Percentiles rank a stretch among this genome's conserved stretches.
Conservation (phyloP, 2,888 invertebrate genomes). For the Mythimna pallens region DNA sequence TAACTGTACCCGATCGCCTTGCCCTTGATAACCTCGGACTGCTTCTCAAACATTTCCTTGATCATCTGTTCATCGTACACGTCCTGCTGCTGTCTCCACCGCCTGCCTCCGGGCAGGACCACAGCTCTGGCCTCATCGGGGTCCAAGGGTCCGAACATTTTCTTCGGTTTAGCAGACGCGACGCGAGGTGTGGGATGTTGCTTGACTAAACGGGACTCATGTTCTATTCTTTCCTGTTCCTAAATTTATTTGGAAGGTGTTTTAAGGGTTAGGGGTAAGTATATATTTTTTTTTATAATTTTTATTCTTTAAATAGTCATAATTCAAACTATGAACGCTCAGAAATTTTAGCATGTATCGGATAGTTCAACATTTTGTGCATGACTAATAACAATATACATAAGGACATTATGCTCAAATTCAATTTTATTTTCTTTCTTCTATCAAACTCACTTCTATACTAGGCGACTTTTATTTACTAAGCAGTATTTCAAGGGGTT, state of each 20-base stretch:
- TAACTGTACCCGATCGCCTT: conserved; percentile 94
- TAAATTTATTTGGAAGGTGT: conserved; percentile 55
- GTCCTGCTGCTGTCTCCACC: conserved; percentile 95
- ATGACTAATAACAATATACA: neutral
- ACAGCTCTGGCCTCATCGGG: conserved; percentile 93
- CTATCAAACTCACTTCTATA: neutral
- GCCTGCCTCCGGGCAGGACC: conserved; percentile 94
- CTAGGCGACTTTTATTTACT: neutral
- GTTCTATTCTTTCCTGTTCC: conserved; percentile 86
- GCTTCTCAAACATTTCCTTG: conserved; percentile 95
- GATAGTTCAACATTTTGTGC: neutral
- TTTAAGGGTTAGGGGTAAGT: too few relatives aligned
- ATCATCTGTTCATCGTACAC: conserved; percentile 97
- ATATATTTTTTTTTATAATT: too few relatives aligned
- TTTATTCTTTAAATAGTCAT: neutral
- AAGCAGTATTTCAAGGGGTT: neutral
- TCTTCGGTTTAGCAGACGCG: conserved; percentile 80
- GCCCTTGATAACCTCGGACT: conserved; percentile 96
- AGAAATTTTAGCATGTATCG: neutral
- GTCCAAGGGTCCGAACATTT: conserved; percentile 90
- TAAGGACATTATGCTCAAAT: neutral
- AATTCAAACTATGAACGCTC: too few relatives aligned
- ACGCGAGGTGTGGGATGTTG: conserved; percentile 86
- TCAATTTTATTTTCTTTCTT: neutral
- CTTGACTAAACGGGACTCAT: conserved; percentile 83